Conservation (phyloP, 53 echinoderm and acorn worm genomes). For the Actinopyga echinites region DNA sequence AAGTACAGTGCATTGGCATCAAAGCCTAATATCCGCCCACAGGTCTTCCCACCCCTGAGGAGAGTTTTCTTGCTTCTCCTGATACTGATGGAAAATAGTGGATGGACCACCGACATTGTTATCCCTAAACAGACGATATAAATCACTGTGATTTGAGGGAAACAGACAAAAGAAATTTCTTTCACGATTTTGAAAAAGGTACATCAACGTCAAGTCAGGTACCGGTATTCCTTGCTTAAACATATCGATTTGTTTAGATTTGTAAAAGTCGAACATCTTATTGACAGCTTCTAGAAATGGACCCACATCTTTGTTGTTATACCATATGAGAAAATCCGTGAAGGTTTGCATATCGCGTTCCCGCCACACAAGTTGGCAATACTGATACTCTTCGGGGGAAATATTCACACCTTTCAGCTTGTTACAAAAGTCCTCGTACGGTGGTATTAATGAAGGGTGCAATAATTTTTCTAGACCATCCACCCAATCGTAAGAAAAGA, state of each 20-base stretch:
- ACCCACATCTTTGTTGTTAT: conserved; percentile 57
- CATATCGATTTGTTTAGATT: conserved; percentile 41
- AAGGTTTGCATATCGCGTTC: conserved; percentile 26
- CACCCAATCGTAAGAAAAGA: not conserved
- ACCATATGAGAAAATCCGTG: conserved; percentile 53
- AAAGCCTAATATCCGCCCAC: too few relatives aligned
- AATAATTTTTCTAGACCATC: not conserved
- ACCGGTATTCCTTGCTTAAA: conserved; percentile 14
- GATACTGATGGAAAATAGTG: too few relatives aligned
- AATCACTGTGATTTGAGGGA: too few relatives aligned
- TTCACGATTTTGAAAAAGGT: too few relatives aligned
- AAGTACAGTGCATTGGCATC: too few relatives aligned
- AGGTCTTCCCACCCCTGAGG: too few relatives aligned
- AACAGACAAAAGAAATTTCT: too few relatives aligned
- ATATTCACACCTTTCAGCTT: not conserved
- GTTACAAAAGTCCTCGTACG: conserved; percentile 25
- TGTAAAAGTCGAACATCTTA: conserved; percentile 58
- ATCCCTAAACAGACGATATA: too few relatives aligned
- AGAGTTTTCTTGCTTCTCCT: too few relatives aligned
- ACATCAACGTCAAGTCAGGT: conserved; percentile 54
- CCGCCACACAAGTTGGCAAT: not conserved
- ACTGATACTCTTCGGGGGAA: conserved; percentile 34
- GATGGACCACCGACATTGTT: too few relatives aligned
- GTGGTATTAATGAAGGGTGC: not conserved
- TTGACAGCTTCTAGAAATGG: conserved; percentile 59